Evolutionary conservation across 1,140 invertebrate genomes (phyloP), one percentile per base, ranked within the genome.

Genomic region (Vollenhovia emeryi): DNA sequence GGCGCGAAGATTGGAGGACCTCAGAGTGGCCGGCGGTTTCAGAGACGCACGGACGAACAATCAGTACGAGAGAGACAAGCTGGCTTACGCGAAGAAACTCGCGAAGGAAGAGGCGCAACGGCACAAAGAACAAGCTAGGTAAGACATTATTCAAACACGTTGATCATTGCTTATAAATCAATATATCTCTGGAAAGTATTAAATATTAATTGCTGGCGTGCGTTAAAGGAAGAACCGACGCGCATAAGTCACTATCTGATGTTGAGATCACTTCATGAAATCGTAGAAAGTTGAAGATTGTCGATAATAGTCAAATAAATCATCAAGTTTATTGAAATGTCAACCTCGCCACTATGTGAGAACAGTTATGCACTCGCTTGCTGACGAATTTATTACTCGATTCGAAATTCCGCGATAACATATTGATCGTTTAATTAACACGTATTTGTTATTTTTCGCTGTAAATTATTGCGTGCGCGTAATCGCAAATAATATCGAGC

Each of bases 41-140:
- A 92, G 92, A 40, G 94, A 95, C 50, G 85, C 89, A 27, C 92
- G 93, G 30, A 74, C 91, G 1, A 95, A 94, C 69, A 95, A 92
- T 89, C 95, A 95, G 75, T 95, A 95, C 64, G 96, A 96, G 87
- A 93, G 95, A 84, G 96, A 96, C 79, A 96, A 96, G 82, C 91
- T 96, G n/a, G 96, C 96, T 13, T 96, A 96, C 87, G 95, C 95
- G 8, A 96, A 94, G 50, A 94, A 95, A 88, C 84, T 95, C 7
- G 95, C 95, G 27, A 95, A 95, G 85, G 95, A 95, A 74, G 95
- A 96, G 68, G 96, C 96, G 6, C 94, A 96, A 57, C 91, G 96
- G 73, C 96, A 96, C 87, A 95, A 96, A 80, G 96, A 96, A 86
- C 96, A 96, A 86, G 95, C 95, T 5, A 95, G 96, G 94, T 95